phyloP scores from a whole-genome alignment of 35 echinoderm and acorn worm genomes.

The Stichopus chloronotus region DNA sequence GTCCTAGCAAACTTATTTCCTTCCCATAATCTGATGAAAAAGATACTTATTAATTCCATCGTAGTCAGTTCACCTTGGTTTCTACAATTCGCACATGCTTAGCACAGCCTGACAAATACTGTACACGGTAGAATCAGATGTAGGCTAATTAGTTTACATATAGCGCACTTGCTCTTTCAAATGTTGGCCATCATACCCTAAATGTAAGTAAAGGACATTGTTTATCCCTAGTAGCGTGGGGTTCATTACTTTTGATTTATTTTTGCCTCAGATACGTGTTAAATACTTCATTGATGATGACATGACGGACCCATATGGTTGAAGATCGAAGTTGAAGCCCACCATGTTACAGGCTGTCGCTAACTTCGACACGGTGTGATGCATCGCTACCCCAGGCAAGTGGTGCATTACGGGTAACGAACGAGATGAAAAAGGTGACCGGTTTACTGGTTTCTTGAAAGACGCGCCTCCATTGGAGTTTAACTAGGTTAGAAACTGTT shows the following conservation, averaged over 20 bases:
- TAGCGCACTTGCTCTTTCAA: too few relatives aligned
- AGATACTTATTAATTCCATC: too few relatives aligned
- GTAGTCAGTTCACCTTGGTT: too few relatives aligned
- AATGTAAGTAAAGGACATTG: not conserved
- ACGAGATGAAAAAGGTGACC: slow-evolving; percentile 28
- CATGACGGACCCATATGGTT: slow-evolving; percentile 8
- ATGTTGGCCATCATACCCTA: too few relatives aligned
- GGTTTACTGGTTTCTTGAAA: slow-evolving; percentile 15
- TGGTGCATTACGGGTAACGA: slow-evolving; percentile 45
- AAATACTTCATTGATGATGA: slow-evolving; percentile 7
- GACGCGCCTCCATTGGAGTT: not conserved
- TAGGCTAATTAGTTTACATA: not conserved
- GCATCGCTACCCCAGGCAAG: not conserved
- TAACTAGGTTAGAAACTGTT: not conserved
- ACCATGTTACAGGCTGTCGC: slow-evolving; percentile 13
- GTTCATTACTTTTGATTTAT: slow-evolving; percentile 22
- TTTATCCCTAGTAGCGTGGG: not conserved
- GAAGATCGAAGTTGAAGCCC: not conserved
- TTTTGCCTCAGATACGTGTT: not conserved
- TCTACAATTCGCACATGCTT: not conserved
- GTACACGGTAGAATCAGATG: not conserved
- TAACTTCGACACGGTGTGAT: slow-evolving; percentile 16
- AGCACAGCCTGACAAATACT: not conserved
- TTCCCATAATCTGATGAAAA: too few relatives aligned
- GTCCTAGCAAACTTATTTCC: too few relatives aligned